Evolutionary conservation across 2,888 invertebrate species (phyloP), one percentile per base, ranked within the genome.

Genomic region (Chrysolina oricalcia): DNA sequence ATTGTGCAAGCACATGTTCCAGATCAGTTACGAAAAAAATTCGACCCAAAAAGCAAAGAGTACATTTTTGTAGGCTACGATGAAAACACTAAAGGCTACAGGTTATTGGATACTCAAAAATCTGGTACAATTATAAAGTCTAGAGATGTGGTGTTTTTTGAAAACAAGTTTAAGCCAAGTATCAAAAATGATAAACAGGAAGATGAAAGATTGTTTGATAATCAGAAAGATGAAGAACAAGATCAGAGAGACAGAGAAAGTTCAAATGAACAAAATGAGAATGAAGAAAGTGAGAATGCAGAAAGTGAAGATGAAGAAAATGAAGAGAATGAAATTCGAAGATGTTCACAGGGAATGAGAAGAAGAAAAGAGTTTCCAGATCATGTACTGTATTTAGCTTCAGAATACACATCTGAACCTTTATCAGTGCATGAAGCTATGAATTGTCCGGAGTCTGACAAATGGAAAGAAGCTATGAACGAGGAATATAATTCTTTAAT

Each of bases 351-450:
- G 48, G 5, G 48, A 48, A 48, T 48, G 17, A 48, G 48, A 48
- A 48, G 48, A 48, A 17, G 17, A 48, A 48, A 17, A 17, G 48
- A 48, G 48, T 48, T 48, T 48, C 48, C 48, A 48, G 48, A 48
- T 48, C 48, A 48, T 48, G 48, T 48, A 48, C 48, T 48, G 48
- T 48, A 48, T 17, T 48, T 48, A 48, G 48, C 48, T 48, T 48
- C 48, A 48, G 48, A 48, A 48, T 48, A 48, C 48, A 48, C 48
- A 48, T 48, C 48, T 48, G 3, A 48, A 48, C 6, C 48, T 48
- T 48, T 17, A 48, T 48, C 48, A 48, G 48, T 48, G 13, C 48
- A 48, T 48, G 48, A 48, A 48, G 48, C 48, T 48, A 48, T 48
- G 48, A 48, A 48, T 48, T 48, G 48, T 48, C 48, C 27, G 27